phyloP scores from a whole-genome alignment of 2,888 invertebrate genomes.

The Anoncus sp. region DNA sequence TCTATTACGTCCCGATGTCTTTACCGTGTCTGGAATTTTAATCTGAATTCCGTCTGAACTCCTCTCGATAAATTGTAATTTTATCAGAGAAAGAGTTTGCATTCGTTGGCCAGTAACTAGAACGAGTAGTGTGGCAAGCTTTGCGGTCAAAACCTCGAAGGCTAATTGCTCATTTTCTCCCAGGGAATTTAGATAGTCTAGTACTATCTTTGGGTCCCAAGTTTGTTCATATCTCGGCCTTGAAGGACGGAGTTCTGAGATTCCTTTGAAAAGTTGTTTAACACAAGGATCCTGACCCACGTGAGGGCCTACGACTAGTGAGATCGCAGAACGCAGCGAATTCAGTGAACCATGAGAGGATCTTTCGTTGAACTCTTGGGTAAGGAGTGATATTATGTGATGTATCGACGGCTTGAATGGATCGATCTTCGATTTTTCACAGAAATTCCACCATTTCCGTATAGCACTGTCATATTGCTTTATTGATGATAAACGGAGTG shows the following conservation, averaged over 20 bases:
- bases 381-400: constrained; percentile 36
- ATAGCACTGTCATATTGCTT: constrained; percentile 38
- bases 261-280: constrained; percentile 68
- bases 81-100: not conserved
- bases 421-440: not conserved
- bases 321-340: constrained; percentile 68
- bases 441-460: constrained; percentile 46
- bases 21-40: not conserved
- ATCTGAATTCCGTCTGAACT: not conserved
- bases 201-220: constrained; percentile 69
- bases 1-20: not conserved
- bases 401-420: not conserved
- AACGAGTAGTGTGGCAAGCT: not conserved
- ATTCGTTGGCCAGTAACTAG: not conserved
- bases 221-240: constrained; percentile 63
- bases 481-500: constrained; percentile 17
- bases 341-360: constrained; percentile 67
- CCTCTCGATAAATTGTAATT: not conserved
- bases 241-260: constrained; percentile 63
- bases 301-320: constrained; percentile 61
- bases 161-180: not conserved
- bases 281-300: constrained; percentile 61
- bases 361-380: constrained; percentile 31
- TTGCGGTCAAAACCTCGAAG: not conserved
- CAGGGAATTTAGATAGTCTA: not conserved